Evolutionary conservation across 2,113 vertebrate genomes (phyloP).

Genomic region (Pseudopipra pipra): DNA sequence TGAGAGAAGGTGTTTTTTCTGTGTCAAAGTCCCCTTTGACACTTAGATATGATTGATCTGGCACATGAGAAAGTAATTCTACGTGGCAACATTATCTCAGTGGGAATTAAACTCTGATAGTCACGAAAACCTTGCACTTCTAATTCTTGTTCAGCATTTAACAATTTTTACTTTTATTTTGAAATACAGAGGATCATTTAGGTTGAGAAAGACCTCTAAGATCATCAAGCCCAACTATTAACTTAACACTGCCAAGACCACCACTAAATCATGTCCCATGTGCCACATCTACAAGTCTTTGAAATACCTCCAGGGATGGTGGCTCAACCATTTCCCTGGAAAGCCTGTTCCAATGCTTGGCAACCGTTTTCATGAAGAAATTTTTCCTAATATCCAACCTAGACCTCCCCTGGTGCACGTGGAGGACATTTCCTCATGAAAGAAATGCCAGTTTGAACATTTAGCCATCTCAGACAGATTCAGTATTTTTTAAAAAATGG

Average conservation of each 20-base stretch:
- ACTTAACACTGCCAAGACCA: background rate
- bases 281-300: background rate
- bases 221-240: background rate
- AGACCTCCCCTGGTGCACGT: background rate
- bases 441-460: background rate
- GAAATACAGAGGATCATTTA: background rate
- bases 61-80: background rate
- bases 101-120: background rate
- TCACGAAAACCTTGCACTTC: background rate
- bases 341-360: background rate
- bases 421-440: background rate
- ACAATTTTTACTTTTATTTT: background rate
- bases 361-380: background rate
- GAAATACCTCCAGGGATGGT: background rate
- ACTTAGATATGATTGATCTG: background rate
- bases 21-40: background rate
- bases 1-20: background rate
- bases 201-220: background rate
- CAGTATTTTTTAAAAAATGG: background rate
- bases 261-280: background rate
- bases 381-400: background rate
- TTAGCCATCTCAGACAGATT: background rate
- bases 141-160: background rate
- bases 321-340: background rate
- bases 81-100: background rate